A percentile compares a stretch with the other conserved stretches of the same genome.
Conservation (phyloP, 2,113 vertebrate species). For the Pituophis catenifer region DNA sequence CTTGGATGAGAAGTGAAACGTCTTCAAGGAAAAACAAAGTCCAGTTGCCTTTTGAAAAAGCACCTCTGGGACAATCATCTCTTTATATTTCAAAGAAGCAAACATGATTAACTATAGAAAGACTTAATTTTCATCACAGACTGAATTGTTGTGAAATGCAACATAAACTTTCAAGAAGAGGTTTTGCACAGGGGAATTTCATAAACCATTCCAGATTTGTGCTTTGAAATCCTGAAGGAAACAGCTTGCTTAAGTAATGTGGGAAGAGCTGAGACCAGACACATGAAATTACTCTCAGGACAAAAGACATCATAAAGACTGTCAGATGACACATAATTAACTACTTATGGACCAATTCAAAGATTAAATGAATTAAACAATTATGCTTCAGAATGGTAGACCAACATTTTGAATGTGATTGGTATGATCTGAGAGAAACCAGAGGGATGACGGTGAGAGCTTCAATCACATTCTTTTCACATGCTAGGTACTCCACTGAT, state of each 20-base stretch:
- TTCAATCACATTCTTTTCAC: background rate
- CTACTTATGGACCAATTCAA: constrained; percentile 8
- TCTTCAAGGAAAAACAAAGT: background rate
- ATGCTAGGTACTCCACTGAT: background rate
- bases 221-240: constrained; percentile 49
- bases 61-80: background rate
- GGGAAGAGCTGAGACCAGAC: constrained; percentile 45
- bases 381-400: background rate
- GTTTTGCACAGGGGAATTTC: constrained; percentile 51
- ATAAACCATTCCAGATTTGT: constrained; percentile 56
- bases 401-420: background rate
- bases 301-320: constrained; percentile 10
- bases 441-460: background rate
- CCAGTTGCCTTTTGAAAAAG: background rate
- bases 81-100: constrained; percentile 9
- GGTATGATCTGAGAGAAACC: background rate
- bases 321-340: constrained; percentile 40
- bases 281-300: constrained; percentile 42
- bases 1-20: background rate
- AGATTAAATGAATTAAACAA: background rate
- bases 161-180: constrained; percentile 41
- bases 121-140: background rate
- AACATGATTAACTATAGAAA: background rate
- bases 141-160: constrained; percentile 23
- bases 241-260: constrained; percentile 50